These are phyloP conservation scores for Tachysurus vachellii DNA, from an alignment of 2,113 vertebrate genomes.

Conservation along the genomic window DNA sequence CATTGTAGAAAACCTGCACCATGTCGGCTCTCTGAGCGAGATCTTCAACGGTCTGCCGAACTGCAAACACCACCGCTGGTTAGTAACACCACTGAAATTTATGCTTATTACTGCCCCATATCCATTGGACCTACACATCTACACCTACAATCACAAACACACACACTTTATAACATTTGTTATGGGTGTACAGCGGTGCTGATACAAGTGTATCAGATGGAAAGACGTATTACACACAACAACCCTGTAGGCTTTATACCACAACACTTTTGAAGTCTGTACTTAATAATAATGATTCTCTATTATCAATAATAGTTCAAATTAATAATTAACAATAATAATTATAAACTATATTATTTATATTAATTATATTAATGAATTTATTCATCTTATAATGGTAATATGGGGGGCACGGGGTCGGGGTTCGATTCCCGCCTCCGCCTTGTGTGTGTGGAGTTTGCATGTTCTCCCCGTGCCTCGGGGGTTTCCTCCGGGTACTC, in stretches of 20 bases:
- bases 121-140: neutral
- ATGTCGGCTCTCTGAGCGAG: constrained; percentile 90
- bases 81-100: constrained; percentile 41
- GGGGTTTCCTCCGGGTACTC: too few relatives aligned
- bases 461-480: too few relatives aligned
- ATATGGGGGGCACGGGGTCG: too few relatives aligned
- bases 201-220: neutral
- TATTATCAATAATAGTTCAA: too few relatives aligned
- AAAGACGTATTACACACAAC: neutral
- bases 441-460: too few relatives aligned
- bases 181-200: neutral
- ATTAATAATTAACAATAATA: too few relatives aligned
- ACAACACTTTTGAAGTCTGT: neutral
- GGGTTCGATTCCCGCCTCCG: too few relatives aligned
- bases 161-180: neutral
- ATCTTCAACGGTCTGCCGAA: constrained; percentile 94
- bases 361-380: too few relatives aligned
- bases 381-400: too few relatives aligned
- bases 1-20: constrained; percentile 95
- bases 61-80: constrained; percentile 94
- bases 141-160: neutral
- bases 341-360: too few relatives aligned
- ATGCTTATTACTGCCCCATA: neutral
- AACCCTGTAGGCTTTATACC: neutral
- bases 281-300: too few relatives aligned